Evolutionary conservation across 2,888 invertebrate genomes (phyloP).

Genomic region (Eristalis intricaria): DNA sequence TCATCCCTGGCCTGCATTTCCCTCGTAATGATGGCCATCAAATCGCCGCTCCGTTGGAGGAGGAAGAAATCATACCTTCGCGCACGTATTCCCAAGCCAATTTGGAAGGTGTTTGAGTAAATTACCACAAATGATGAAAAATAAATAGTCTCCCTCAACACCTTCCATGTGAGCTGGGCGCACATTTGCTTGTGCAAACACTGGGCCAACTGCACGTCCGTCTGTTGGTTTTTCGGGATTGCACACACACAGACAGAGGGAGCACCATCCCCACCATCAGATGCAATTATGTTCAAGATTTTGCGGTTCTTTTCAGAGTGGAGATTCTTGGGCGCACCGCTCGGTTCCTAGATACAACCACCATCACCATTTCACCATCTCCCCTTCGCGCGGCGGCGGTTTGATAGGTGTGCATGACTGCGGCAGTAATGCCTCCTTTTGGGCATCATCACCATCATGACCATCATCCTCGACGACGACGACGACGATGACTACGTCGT

Average conservation of each 20-base stretch:
- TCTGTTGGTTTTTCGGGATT: constrained; percentile 65
- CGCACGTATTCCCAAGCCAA: constrained; percentile 31
- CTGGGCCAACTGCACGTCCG: constrained; percentile 60
- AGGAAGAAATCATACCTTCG: background rate
- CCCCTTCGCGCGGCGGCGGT: background rate
- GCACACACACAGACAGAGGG: background rate
- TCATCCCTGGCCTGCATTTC: background rate
- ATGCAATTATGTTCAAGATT: constrained; percentile 62
- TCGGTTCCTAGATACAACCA: constrained; percentile 41
- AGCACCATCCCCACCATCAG: constrained; percentile 25
- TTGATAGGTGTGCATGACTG: constrained; percentile 63
- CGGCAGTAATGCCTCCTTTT: constrained; percentile 68
- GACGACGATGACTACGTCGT: constrained; percentile 14
- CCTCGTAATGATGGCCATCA: background rate
- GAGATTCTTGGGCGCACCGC: constrained; percentile 24
- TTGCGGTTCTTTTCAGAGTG: constrained; percentile 48
- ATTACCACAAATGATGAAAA: constrained; percentile 59
- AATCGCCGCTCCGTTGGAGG: background rate
- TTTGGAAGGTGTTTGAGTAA: constrained; percentile 58
- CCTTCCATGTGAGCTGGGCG: constrained; percentile 53
- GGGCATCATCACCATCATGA: constrained; percentile 64
- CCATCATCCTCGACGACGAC: constrained; percentile 8
- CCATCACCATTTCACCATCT: constrained; percentile 7
- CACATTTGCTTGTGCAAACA: constrained; percentile 65
- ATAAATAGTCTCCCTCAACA: constrained; percentile 56